Percentiles rank a stretch among this genome's conserved stretches.
These are phyloP conservation scores for Magallana ariakensis DNA, from an alignment of 1,140 invertebrate genomes.

Conservation along the genomic window DNA sequence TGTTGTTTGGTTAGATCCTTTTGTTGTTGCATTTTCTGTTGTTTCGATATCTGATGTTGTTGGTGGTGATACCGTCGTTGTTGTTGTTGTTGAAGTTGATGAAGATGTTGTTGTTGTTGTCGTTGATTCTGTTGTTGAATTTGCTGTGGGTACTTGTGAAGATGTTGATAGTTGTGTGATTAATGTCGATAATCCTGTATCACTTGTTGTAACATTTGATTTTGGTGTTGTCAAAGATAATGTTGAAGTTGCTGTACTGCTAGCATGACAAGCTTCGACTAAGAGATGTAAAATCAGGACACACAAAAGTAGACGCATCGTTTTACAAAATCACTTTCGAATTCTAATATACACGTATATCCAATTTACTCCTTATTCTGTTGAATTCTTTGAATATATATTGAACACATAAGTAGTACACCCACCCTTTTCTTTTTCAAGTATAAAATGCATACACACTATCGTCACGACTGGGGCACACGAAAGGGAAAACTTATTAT, in stretches of 20 bases:
- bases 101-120: neutral
- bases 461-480: neutral
- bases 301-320: neutral
- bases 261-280: neutral
- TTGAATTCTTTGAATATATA: neutral
- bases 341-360: neutral
- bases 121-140: neutral
- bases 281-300: slow-evolving; percentile 1
- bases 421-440: slow-evolving; percentile 7
- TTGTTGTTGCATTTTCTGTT: neutral
- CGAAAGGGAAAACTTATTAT: neutral
- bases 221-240: neutral
- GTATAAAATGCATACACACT: neutral
- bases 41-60: neutral
- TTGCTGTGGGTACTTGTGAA: neutral
- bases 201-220: neutral
- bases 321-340: neutral
- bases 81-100: neutral
- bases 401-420: neutral
- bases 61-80: neutral
- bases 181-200: neutral
- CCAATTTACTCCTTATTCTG: neutral
- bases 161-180: neutral
- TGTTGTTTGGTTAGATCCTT: neutral
- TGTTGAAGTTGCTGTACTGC: neutral